These are phyloP conservation scores for Paramormyrops kingsleyae DNA, from an alignment of 2,113 vertebrate species.

Conservation along the genomic window DNA sequence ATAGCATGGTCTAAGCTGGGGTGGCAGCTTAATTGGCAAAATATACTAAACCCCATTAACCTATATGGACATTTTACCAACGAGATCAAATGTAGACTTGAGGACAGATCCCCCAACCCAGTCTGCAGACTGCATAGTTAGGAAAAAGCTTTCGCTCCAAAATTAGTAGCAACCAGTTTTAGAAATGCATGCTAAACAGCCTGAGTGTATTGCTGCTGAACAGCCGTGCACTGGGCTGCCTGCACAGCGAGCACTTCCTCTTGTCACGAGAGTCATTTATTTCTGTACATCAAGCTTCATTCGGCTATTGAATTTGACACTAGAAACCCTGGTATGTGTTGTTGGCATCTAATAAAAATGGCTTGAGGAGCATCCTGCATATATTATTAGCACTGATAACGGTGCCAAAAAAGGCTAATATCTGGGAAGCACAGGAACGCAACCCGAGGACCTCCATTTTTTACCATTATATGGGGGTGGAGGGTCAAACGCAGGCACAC, in stretches of 20 bases:
- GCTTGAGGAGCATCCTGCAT: not conserved
- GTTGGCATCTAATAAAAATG: not conserved
- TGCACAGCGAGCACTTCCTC: not conserved
- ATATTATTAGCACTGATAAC: not conserved
- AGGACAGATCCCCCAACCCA: not conserved
- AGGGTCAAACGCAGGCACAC: not conserved
- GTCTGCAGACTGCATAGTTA: not conserved
- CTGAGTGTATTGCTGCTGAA: not conserved
- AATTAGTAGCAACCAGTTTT: not conserved
- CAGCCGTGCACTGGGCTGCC: not conserved
- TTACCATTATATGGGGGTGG: not conserved
- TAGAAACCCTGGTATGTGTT: constrained; percentile 13
- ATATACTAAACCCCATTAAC: not conserved
- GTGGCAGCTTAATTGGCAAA: not conserved
- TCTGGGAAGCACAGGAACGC: not conserved
- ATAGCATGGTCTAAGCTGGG: not conserved
- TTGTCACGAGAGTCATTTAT: constrained; percentile 5
- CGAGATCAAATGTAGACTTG: no score
- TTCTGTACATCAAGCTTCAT: not conserved
- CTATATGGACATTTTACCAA: not conserved
- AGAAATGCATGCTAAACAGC: not conserved
- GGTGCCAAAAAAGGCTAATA: not conserved
- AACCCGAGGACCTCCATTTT: not conserved
- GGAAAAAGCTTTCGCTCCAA: not conserved
- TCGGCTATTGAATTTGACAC: constrained; percentile 7